phyloP scores from a whole-genome alignment of 2,888 invertebrate species.

The Gymnoscelis rufifasciata region DNA sequence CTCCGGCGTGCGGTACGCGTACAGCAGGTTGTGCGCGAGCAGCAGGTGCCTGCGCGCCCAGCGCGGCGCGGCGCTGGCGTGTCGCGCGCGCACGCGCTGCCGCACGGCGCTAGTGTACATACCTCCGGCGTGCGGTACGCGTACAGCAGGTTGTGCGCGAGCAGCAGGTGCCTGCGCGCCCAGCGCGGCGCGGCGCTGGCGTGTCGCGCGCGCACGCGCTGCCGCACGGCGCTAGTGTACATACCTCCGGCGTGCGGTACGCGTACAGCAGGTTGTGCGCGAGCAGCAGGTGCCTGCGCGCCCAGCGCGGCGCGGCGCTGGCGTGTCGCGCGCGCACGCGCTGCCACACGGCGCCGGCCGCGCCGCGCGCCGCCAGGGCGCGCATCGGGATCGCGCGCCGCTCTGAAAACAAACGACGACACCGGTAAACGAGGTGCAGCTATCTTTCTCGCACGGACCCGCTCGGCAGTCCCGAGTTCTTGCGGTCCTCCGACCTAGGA shows the following conservation, averaged over 20 bases:
- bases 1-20: no score
- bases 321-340: slow-evolving; percentile 9
- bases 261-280: no score
- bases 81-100: slow-evolving; percentile 36
- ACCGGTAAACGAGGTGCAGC: neutral
- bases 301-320: slow-evolving; percentile 7
- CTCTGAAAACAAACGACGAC: slow-evolving; percentile 34
- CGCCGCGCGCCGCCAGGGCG: slow-evolving; percentile 46
- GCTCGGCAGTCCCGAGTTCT: no score
- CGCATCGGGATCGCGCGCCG: slow-evolving; percentile 47
- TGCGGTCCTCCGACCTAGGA: no score
- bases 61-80: slow-evolving; percentile 53
- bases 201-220: slow-evolving; percentile 40
- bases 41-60: slow-evolving; percentile 6
- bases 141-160: no score
- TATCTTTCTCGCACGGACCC: neutral
- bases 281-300: slow-evolving; percentile 50
- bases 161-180: slow-evolving; percentile 6
- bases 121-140: no score
- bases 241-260: no score
- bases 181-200: slow-evolving; percentile 50
- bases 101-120: no score
- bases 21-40: no score
- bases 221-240: no score
- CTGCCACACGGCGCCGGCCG: slow-evolving; percentile 51